Evolutionary conservation across 2,797 vertebrate species (phyloP).

Genomic region (Muraenolepis orangiensis): DNA sequence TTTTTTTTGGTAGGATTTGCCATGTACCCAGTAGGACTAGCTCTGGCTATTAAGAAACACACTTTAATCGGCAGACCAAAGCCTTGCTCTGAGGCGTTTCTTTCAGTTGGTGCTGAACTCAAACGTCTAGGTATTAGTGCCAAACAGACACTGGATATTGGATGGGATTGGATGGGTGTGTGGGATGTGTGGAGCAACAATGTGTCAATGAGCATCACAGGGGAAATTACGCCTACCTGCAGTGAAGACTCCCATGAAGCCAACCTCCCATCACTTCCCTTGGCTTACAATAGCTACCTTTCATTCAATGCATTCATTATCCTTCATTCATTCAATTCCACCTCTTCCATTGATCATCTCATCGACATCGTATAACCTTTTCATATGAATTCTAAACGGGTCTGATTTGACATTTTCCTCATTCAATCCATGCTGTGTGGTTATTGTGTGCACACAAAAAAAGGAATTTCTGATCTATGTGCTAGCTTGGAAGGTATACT

Average conservation of each 20-base stretch:
- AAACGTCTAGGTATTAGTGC: neutral
- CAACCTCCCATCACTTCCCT: neutral
- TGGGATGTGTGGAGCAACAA: too few species aligned
- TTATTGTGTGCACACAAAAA: neutral
- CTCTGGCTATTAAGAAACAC: neutral
- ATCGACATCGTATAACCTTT: neutral
- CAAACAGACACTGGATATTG: too few species aligned
- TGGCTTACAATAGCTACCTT: neutral
- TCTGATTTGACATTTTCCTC: too few species aligned
- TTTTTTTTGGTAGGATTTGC: too few species aligned
- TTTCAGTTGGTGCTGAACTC: neutral
- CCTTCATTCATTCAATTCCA: neutral
- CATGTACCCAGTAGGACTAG: neutral
- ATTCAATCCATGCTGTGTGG: neutral
- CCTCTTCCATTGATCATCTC: neutral
- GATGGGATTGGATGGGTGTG: too few species aligned
- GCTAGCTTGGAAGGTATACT: neutral
- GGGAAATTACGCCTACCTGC: neutral
- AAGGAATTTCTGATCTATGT: neutral
- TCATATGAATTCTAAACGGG: too few species aligned
- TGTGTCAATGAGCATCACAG: neutral
- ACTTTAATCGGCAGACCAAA: neutral
- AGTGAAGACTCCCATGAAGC: neutral
- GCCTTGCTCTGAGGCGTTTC: neutral
- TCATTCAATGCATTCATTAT: neutral